Evolutionary conservation across 2,797 vertebrate species (phyloP).

Genomic region (Tokudaia muenninki): DNA sequence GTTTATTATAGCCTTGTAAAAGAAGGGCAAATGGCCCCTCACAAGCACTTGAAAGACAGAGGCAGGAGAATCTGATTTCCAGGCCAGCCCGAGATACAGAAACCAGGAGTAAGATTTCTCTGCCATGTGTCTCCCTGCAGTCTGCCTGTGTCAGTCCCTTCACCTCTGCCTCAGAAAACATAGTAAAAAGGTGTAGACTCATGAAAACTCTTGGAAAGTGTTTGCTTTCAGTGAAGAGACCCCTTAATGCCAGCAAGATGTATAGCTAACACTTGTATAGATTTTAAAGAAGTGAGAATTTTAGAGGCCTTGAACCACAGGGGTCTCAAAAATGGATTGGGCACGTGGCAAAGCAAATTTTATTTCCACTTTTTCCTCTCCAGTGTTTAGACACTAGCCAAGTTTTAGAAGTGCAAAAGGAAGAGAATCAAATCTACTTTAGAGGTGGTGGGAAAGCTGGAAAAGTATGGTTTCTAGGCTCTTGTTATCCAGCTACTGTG

Average conservation of each 20-base stretch:
- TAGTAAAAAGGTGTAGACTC: background rate
- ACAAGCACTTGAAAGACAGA: background rate
- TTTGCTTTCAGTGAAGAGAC: background rate
- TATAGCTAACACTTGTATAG: background rate
- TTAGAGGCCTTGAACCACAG: background rate
- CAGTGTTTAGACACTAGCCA: background rate
- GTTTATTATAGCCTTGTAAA: background rate
- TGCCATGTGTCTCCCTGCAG: background rate
- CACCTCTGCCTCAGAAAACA: background rate
- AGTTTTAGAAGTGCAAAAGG: background rate
- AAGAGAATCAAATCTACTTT: slow-evolving; percentile 17
- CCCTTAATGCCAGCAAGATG: background rate
- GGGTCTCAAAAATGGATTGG: background rate
- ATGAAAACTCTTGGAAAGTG: background rate
- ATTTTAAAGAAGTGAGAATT: background rate
- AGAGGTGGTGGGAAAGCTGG: background rate
- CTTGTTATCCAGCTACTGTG: background rate
- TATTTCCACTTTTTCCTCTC: background rate
- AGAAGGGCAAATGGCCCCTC: background rate
- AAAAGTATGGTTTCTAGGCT: background rate
- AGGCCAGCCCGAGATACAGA: background rate
- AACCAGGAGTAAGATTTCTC: background rate
- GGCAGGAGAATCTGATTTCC: background rate
- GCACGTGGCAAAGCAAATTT: background rate
- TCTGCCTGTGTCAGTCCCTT: background rate